phyloP scores from a whole-genome alignment of 2,113 vertebrate genomes.

The Mus pahari region DNA sequence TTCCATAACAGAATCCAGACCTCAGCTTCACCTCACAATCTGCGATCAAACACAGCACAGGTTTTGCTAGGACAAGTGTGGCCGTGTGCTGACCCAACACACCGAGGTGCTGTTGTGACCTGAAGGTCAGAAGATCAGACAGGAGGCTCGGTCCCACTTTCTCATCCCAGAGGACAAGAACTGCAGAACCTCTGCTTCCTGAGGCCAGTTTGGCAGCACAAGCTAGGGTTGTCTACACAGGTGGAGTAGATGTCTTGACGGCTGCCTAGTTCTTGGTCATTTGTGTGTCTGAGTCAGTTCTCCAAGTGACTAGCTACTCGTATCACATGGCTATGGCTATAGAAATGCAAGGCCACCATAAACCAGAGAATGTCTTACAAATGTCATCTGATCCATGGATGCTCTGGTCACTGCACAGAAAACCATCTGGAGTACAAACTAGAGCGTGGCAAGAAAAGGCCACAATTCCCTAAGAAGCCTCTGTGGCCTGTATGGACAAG shows the following conservation, averaged over 20 bases:
- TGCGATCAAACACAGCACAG: conserved; percentile 74
- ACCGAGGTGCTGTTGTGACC: neutral
- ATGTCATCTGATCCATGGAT: fast-evolving
- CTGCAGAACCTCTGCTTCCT: neutral
- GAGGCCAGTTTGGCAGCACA: neutral
- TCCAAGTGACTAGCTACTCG: neutral
- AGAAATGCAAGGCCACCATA: neutral
- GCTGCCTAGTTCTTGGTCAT: neutral
- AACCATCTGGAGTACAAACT: fast-evolving
- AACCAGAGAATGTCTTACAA: fast-evolving
- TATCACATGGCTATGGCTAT: neutral
- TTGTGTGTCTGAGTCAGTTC: too few species aligned
- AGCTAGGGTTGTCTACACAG: neutral
- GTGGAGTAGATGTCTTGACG: neutral
- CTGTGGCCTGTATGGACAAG: fast-evolving
- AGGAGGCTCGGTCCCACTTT: neutral
- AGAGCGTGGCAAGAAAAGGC: fast-evolving
- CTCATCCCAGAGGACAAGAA: neutral
- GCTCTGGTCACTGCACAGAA: fast-evolving
- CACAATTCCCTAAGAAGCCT: fast-evolving
- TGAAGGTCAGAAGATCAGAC: conserved; percentile 31
- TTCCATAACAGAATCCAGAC: conserved; percentile 95
- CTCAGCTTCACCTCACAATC: conserved; percentile 75
- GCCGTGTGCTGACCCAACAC: conserved; percentile 71
- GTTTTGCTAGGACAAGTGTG: conserved; percentile 68